These are phyloP conservation scores for Neelides sp. DNA, from an alignment of 1,140 invertebrate genomes.

Conservation along the genomic window DNA sequence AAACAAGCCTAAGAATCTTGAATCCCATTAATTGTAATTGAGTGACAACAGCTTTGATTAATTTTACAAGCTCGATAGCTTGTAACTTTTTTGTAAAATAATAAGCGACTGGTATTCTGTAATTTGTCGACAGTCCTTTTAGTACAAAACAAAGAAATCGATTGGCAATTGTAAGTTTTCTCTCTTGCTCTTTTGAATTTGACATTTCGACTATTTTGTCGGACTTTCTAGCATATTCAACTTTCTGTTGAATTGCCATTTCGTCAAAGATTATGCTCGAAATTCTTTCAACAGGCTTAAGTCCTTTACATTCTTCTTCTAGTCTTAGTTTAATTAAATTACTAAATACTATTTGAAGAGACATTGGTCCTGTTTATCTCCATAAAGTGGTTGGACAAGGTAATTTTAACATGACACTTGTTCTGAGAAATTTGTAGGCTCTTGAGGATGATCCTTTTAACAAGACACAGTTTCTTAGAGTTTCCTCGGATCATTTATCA, in stretches of 20 bases:
- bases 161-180: conserved; percentile 28
- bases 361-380: background rate
- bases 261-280: conserved; percentile 35
- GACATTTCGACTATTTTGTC: conserved; percentile 32
- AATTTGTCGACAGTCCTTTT: conserved; percentile 30
- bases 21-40: conserved; percentile 6
- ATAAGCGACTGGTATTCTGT: conserved; percentile 33
- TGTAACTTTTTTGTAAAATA: conserved; percentile 18
- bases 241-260: conserved; percentile 31
- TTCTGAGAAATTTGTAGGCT: background rate
- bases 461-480: background rate
- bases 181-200: conserved; percentile 24
- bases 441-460: background rate
- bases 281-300: conserved; percentile 30
- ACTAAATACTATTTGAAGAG: background rate
- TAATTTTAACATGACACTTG: background rate
- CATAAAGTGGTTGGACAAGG: background rate
- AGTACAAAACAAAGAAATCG: conserved; percentile 34
- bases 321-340: conserved; percentile 8
- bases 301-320: conserved; percentile 22
- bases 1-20: conserved; percentile 11
- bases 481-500: background rate
- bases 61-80: background rate
- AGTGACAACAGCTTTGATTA: conserved; percentile 1
- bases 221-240: conserved; percentile 29